Base-by-base conservation (phyloP, 2,113 vertebrate genomes). In the Mesocricetus auratus region DNA sequence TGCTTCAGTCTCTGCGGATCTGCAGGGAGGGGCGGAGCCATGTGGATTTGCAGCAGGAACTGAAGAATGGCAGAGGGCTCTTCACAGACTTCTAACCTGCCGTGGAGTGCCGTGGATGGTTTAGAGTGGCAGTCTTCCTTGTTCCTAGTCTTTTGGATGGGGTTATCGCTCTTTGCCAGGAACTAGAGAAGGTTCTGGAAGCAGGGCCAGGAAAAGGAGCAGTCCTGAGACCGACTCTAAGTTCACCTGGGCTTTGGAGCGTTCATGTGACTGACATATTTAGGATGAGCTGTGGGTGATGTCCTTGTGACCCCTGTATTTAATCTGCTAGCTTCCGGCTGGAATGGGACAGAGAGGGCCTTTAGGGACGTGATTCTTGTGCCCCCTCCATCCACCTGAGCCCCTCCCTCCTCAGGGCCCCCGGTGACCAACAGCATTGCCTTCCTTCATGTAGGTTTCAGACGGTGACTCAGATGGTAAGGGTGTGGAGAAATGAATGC, bases 401-500 rank as follows among this genome's bases (percentile, higher is more conserved):
- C 19, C 39, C 24, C 2, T 33, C 24, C 33, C 56, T 62, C 64
- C 56, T n/a, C 8, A 3, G 13, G 26, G 0, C 62, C 4, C 56
- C 13, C 21, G 2, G 0, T 2, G 24, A 56, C 68, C 47, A 33
- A 45, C 3, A 53, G 31, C 2, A 47, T 42, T 83, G 86, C 68
- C 92, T 96, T 69, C 56, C 0, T 2, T 91, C 73, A 2, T 31
- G 22, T 93, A 99, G 99, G 97, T 99, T 99, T 98, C 98, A 98
- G 89, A 99, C 98, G 0, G 98, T 99, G 83, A 81, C 98, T 53
- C 99, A 99, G 95, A 99, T 99, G 99, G 99, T 99, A 88, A 98
- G 99, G 78, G 99, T 99, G 6, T 99, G 99, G 99, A 99, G 99
- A 96, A 99, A 99, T 39, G 99, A 99, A 88, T 99, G 99, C 96